phyloP scores from a whole-genome alignment of 2,888 invertebrate genomes.

The Flexamia atlantica region DNA sequence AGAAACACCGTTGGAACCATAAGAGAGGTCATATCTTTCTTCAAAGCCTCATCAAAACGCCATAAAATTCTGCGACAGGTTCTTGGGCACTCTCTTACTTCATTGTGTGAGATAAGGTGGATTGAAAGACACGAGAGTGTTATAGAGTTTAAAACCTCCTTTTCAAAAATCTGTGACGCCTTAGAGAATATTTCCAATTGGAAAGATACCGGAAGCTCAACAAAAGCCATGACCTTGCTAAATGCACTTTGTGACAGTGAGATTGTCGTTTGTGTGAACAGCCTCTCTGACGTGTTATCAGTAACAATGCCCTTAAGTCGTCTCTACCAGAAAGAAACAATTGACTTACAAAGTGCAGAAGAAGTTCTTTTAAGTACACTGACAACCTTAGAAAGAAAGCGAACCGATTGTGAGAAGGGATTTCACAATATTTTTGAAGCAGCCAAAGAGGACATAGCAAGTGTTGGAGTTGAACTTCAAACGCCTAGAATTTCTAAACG shows the following conservation, averaged over 20 bases:
- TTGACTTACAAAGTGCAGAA: conserved; percentile 70
- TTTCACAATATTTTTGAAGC: too few species aligned
- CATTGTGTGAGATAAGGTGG: conserved; percentile 68
- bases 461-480: too few species aligned
- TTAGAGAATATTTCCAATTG: conserved; percentile 61
- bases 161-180: conserved; percentile 62
- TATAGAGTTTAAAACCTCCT: conserved; percentile 55
- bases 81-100: not conserved
- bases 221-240: conserved; percentile 56
- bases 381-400: conserved; percentile 68
- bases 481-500: too few species aligned
- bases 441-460: too few species aligned
- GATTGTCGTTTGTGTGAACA: conserved; percentile 40
- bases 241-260: conserved; percentile 35
- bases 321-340: conserved; percentile 64
- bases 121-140: conserved; percentile 65
- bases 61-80: conserved; percentile 50
- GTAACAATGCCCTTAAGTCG: conserved; percentile 14
- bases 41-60: conserved; percentile 38
- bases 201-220: conserved; percentile 42
- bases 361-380: conserved; percentile 69
- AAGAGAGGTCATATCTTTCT: conserved; percentile 38
- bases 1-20: conserved; percentile 49
- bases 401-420: conserved; percentile 69
- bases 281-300: conserved; percentile 14